Base-by-base conservation (phyloP, 2,797 vertebrate genomes). In the Tauraco hartlaubi region DNA sequence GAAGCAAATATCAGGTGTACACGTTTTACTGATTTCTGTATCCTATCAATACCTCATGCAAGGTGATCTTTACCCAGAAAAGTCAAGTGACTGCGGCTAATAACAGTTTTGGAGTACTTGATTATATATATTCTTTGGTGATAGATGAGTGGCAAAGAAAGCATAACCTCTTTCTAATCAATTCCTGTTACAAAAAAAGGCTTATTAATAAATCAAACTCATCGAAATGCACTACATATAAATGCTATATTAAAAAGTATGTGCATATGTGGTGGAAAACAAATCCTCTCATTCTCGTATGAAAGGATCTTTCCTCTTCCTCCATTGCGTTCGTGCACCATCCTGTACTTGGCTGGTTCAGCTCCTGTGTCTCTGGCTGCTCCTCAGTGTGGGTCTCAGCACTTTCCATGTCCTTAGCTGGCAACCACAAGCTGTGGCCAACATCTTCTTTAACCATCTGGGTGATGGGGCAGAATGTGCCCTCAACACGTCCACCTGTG, bases 281-380 rank as follows among this genome's bases (percentile, higher is more conserved):
- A 43, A 62, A 55, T 44, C 8, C 4, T 8, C 12, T 76, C 14
- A 5, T 56, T 83, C 12, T 61, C 22, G 6, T 15, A 13, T 13
- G 29, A 33, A 48, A 56, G 21, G 11, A 28, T 35, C 55, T 49
- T 72, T 52, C 31, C 19, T 75, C 55, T 83, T 46, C 39, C 52
- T 76, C 59, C 2, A 0, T 2, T 49, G 52, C 22, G 6, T 25
- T 8, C 4, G 0, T 1, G 2, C 0, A 1, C 43, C 10, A 2
- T 25, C 39, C n/a, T 44, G 9, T 23, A 7, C 31, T 44, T 48
- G 0, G 6, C 49, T 37, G 44, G 37, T 13, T 69, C 43, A 49
- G 49, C 69, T 86, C 48, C 73, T 0, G 0, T 19, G 16, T 39
- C 56, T 51, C 44, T 12, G 35, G 35, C 35, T 3, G 17, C 33